Conservation (phyloP, 2,888 invertebrate genomes). For the Myathropa florea region DNA sequence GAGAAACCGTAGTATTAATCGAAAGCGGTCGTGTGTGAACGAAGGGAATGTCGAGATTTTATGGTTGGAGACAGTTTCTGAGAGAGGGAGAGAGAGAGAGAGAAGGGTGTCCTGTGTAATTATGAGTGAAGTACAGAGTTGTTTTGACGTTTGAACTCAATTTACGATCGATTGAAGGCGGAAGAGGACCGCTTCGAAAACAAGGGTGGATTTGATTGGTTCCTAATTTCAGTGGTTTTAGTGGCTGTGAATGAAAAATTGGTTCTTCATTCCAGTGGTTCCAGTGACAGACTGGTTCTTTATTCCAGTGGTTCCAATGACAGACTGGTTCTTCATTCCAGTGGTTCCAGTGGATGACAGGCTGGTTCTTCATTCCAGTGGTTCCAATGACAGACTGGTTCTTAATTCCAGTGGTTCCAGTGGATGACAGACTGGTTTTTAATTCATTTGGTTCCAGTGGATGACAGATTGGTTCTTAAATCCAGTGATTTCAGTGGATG, state of each 20-base stretch:
- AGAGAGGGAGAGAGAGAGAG: neutral
- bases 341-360: too few species aligned
- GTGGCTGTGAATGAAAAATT: neutral
- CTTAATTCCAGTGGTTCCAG: too few species aligned
- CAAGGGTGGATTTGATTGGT: neutral
- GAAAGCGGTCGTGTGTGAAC: conserved; percentile 66
- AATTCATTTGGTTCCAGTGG: too few species aligned
- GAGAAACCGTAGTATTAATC: conserved; percentile 46
- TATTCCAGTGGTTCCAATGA: too few species aligned
- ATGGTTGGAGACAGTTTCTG: conserved; percentile 7
- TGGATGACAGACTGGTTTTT: too few species aligned
- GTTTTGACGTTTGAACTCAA: neutral
- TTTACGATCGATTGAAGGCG: neutral
- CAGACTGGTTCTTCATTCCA: too few species aligned
- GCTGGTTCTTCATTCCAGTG: too few species aligned
- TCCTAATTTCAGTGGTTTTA: neutral
- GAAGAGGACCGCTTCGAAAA: neutral
- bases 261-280: too few species aligned
- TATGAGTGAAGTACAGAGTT: conserved; percentile 11
- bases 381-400: too few species aligned
- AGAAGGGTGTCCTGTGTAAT: neutral
- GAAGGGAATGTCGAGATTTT: conserved; percentile 46
- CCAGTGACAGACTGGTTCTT: too few species aligned
- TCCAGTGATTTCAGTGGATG: too few species aligned
- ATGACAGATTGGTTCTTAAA: too few species aligned